phyloP scores from a whole-genome alignment of 2,113 vertebrate species.

The Murina feae region DNA sequence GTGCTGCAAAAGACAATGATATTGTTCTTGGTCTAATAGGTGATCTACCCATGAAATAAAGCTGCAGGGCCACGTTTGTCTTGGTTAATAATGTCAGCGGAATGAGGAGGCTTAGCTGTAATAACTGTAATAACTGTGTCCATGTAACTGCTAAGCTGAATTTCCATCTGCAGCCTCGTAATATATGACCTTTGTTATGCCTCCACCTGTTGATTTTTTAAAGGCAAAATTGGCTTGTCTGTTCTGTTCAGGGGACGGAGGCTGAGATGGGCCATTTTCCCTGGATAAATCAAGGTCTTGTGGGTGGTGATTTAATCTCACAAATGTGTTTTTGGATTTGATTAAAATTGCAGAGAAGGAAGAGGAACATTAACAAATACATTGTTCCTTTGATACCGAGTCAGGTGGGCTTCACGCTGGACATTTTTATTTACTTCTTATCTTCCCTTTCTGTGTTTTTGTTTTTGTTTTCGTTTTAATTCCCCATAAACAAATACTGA shows the following conservation, averaged over 20 bases:
- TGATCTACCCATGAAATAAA: slow-evolving; percentile 64
- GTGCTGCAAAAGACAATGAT: slow-evolving; percentile 50
- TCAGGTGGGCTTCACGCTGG: background rate
- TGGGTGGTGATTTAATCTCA: slow-evolving; percentile 52
- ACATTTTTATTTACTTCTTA: background rate
- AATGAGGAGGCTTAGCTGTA: slow-evolving; percentile 74
- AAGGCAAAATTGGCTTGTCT: slow-evolving; percentile 70
- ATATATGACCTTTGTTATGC: slow-evolving; percentile 64
- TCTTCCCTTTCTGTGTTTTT: background rate
- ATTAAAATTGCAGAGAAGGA: slow-evolving; percentile 52
- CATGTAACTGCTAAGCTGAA: slow-evolving; percentile 67
- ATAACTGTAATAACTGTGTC: slow-evolving; percentile 75
- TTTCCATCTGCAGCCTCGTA: slow-evolving; percentile 67
- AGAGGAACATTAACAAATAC: slow-evolving; percentile 36
- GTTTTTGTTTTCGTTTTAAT: fast-evolving
- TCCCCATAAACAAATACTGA: background rate
- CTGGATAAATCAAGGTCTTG: slow-evolving; percentile 43
- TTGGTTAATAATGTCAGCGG: slow-evolving; percentile 74
- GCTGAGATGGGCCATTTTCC: slow-evolving; percentile 49
- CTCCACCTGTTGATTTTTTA: slow-evolving; percentile 73
- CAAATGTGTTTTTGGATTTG: slow-evolving; percentile 19
- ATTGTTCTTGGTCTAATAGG: slow-evolving; percentile 71
- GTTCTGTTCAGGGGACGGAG: slow-evolving; percentile 46
- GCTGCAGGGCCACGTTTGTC: slow-evolving; percentile 72
- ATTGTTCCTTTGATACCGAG: background rate